These are phyloP conservation scores for Pseudoatta argentina DNA, from an alignment of 1,140 invertebrate genomes.

Conservation along the genomic window DNA sequence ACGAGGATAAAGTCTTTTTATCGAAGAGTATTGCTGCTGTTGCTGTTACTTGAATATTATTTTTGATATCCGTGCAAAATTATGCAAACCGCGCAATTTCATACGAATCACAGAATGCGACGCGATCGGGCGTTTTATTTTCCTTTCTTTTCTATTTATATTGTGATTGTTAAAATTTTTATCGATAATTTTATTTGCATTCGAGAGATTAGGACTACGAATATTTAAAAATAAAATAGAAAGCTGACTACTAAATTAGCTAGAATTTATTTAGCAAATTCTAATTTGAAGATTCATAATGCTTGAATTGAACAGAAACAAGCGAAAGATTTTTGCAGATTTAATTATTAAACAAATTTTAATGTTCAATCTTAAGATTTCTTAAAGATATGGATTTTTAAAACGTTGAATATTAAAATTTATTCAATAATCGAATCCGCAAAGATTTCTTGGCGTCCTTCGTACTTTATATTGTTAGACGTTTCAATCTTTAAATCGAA, in stretches of 20 bases:
- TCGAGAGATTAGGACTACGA: neutral
- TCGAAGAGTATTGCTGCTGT: neutral
- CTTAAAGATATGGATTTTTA: too few relatives aligned
- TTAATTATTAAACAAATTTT: neutral
- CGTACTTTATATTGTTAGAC: too few relatives aligned
- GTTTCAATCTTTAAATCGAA: neutral
- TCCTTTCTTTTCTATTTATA: neutral
- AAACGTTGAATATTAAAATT: neutral
- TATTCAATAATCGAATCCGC: neutral
- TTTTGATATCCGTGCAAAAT: neutral
- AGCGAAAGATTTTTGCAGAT: neutral
- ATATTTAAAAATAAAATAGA: neutral
- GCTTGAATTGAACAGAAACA: too few relatives aligned
- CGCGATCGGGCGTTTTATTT: neutral
- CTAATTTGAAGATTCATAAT: neutral
- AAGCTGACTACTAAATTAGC: neutral
- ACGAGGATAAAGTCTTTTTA: neutral
- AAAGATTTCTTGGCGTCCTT: neutral
- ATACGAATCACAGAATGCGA: neutral
- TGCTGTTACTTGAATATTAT: constrained; percentile 22
- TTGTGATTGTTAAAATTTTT: neutral
- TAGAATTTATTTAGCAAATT: neutral
- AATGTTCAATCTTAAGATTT: neutral
- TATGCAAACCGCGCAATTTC: constrained; percentile 22
- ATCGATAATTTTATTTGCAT: neutral